Base-by-base conservation (phyloP, 2,797 vertebrate genomes). In the Sebastes minor region DNA sequence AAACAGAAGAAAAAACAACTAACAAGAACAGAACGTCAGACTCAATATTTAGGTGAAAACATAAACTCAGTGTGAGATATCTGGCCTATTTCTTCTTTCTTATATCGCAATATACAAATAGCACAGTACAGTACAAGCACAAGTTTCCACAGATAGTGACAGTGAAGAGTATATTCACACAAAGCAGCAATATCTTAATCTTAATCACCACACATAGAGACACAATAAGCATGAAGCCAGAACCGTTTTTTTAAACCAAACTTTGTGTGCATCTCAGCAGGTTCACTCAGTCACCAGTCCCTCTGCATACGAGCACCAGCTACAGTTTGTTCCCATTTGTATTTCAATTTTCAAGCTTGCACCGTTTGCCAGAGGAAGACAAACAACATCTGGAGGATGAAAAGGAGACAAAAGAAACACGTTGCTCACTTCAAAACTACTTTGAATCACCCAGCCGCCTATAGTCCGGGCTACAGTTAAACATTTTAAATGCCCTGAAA, bases 301-400 rank as follows among this genome's bases (percentile, higher is more conserved):
- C 35, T 28, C 74, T 33, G 27, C 42, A 8, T 0, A 14, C 2
- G 6, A 35, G 56, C 63, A 33, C 8, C 46, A 64, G 59, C 38
- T 28, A 32, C 55, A 20, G 13, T n/a, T 28, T 55, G 18, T 10
- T 53, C 27, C 57, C 12, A 25, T 65, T 57, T 57, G 12, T 25
- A 14, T 67, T 33, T 35, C 5, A 20, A 4, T 53, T 56, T 69
- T 20, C 1, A 59, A 52, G 20, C 35, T 22, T 9, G 63, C 18
- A 16, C 42, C 18, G 1, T 71, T 52, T 12, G 11, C 66, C 53
- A 0, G 60, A 63, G 72, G 60, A 71, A 71, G 53, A 56, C 57
- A 74, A 71, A 71, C 33, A 74, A 57, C 72, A 71, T 71, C 52
- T 64, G 52, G n/a, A 64, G 53, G 55, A 67, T 28, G 30, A 74